These are phyloP conservation scores for Ochlodes sylvanus DNA, from an alignment of 2,888 invertebrate species.

Conservation along the genomic window DNA sequence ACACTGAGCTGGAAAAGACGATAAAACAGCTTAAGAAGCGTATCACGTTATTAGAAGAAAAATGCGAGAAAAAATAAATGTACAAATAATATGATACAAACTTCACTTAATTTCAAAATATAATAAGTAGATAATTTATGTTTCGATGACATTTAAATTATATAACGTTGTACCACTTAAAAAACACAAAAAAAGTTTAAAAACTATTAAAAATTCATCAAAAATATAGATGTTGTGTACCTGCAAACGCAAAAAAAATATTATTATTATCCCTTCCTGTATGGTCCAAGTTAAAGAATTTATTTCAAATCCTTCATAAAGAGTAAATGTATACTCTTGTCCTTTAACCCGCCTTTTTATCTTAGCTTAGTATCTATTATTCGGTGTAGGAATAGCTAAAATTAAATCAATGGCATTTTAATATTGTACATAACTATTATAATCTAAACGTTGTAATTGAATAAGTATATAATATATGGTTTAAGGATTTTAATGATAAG, in stretches of 20 bases:
- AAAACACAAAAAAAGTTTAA: slow-evolving; percentile 38
- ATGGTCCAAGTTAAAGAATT: slow-evolving; percentile 63
- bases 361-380: slow-evolving; percentile 6
- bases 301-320: slow-evolving; percentile 43
- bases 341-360: slow-evolving; percentile 29
- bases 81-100: neutral
- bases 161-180: neutral
- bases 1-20: slow-evolving; percentile 53
- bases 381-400: neutral
- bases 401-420: neutral
- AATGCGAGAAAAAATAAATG: slow-evolving; percentile 55
- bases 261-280: slow-evolving; percentile 46
- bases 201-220: slow-evolving; percentile 29
- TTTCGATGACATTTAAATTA: neutral
- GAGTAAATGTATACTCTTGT: slow-evolving; percentile 4
- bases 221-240: slow-evolving; percentile 30
- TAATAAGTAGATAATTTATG: neutral
- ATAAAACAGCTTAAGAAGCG: slow-evolving; percentile 58
- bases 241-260: neutral
- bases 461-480: neutral
- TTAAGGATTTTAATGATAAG: too few relatives aligned
- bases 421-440: slow-evolving; percentile 7
- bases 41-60: slow-evolving; percentile 62
- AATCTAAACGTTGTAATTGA: slow-evolving; percentile 2
- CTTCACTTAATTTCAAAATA: too few relatives aligned